These are phyloP conservation scores for Metellina segmentata DNA, from an alignment of 2,888 invertebrate genomes.

Conservation along the genomic window DNA sequence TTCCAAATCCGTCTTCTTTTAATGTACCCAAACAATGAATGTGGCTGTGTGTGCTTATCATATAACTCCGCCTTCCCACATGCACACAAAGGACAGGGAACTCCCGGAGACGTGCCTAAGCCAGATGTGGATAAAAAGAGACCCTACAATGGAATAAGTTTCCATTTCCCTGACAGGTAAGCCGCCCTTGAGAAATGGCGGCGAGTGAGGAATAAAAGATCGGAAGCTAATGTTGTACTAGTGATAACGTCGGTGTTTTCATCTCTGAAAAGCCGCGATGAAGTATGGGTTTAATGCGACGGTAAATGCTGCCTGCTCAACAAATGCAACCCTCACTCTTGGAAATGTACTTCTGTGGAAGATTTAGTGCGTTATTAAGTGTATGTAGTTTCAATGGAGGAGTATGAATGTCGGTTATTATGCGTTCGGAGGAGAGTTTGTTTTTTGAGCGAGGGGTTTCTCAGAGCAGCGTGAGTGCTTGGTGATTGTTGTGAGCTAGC, in stretches of 20 bases:
- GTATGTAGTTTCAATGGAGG: no score
- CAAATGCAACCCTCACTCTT: not conserved
- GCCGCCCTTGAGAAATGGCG: not conserved
- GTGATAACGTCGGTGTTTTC: not conserved
- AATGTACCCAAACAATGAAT: not conserved
- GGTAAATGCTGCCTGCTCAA: not conserved
- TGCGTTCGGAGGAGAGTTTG: no score
- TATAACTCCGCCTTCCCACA: not conserved
- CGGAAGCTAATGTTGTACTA: not conserved
- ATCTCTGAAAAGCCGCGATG: not conserved
- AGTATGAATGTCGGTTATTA: no score
- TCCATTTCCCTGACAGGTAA: not conserved
- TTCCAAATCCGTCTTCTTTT: not conserved
- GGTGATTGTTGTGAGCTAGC: no score
- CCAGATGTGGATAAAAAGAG: not conserved
- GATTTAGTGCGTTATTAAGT: no score
- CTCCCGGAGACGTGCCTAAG: not conserved
- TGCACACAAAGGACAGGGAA: not conserved
- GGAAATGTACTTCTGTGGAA: no score
- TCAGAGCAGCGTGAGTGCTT: no score
- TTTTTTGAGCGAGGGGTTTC: no score
- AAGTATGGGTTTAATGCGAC: not conserved
- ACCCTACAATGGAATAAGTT: not conserved
- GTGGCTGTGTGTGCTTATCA: not conserved
- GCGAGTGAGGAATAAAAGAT: not conserved